Base-by-base conservation (phyloP, 2,888 invertebrate species). In the Plagiodera versicolora region DNA sequence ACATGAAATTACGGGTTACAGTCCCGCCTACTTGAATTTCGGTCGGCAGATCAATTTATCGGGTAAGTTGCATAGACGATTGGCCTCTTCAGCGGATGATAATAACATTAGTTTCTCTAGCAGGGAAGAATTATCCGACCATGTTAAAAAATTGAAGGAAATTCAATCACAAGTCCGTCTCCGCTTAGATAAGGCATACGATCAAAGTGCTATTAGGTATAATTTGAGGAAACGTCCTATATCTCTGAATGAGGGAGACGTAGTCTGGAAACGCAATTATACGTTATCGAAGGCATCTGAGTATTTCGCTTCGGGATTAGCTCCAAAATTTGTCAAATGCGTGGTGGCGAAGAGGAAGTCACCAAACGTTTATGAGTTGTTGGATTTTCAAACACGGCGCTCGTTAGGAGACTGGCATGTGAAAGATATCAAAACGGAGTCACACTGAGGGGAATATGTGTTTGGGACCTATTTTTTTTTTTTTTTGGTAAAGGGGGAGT, bases 1-100 rank as follows among this genome's bases (percentile, higher is more conserved):
- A 0, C 72, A 74, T 53, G 69, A 70, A 45, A 56, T 64, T 0
- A 73, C 71, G 1, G 67, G 68, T 1, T 57, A 64, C 28, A 68
- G 64, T n/a, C 72, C 74, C 4, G 67, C 64, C 19, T 69, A 58
- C 51, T 8, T 66, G 6, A 56, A 66, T 39, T 68, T 69, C 57
- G 70, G 70, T 1, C 35, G 65, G n/a, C 67, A 56, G 48, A 32
- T 56, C 1, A 11, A 20, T 50, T 11, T 50, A 8, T 56, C 46
- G 9, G 56, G 69, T 39, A 53, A 57, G 19, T n/a, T 56, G 20
- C 50, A 50, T 45, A 3, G 11, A 4, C 44, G 30, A 16, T 19
- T 18, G n/a, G 32, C 28, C 10, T 6, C 28, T 5, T 9, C 10
- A 1, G 45, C 28, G 18, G 52, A 51, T 14, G 11, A 3, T 52